Evolutionary conservation across 2,113 vertebrate species (phyloP).

Genomic region (Nansenia antarctica): DNA sequence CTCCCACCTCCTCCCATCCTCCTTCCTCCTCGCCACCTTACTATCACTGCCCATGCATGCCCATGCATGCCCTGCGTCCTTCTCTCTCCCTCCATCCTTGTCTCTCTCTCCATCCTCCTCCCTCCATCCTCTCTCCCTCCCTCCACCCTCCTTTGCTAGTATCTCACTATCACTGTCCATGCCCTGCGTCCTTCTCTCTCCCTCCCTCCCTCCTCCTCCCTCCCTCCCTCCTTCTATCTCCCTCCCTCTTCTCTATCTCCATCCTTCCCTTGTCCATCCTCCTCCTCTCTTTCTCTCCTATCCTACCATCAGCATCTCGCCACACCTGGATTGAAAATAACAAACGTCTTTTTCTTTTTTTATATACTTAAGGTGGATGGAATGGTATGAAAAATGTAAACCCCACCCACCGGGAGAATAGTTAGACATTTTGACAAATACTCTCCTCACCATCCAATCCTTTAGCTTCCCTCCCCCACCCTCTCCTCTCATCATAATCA

Average conservation of each 20-base stretch:
- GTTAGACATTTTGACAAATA: no score
- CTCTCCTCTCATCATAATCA: slow-evolving; percentile 9
- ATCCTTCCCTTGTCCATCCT: background rate
- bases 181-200: background rate
- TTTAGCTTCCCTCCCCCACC: background rate
- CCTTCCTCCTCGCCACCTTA: no score
- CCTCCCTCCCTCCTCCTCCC: background rate
- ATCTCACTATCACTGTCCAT: no score
- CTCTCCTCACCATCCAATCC: background rate
- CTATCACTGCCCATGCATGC: no score
- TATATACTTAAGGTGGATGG: no score
- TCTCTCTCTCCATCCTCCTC: background rate
- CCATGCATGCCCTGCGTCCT: no score
- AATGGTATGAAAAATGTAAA: no score
- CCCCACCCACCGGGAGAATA: no score
- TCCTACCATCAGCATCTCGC: no score
- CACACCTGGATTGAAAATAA: no score
- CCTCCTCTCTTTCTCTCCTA: background rate
- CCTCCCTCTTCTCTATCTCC: background rate
- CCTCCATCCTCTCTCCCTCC: background rate
- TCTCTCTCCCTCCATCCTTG: background rate
- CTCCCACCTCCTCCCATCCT: background rate
- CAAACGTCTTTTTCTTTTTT: no score
- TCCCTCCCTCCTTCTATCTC: background rate
- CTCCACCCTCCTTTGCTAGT: background rate